Percentiles rank a stretch among this genome's conserved stretches.
Evolutionary conservation across 2,797 vertebrate species (phyloP).

Genomic region (Liasis olivaceus): DNA sequence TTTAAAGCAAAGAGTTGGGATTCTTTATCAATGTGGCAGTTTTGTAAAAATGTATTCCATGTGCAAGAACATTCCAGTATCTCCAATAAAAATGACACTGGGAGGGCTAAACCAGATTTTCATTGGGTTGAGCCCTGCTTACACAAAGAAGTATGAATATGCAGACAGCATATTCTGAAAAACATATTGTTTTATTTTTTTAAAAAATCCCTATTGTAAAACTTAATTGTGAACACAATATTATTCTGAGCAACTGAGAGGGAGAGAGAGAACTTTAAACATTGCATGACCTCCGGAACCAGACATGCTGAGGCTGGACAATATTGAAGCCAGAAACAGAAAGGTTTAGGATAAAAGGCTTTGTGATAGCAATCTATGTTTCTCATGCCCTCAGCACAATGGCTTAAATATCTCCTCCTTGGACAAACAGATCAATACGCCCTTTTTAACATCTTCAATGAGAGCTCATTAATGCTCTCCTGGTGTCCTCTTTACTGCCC

Average conservation of each 20-base stretch:
- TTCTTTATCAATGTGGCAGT: not conserved
- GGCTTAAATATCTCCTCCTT: slow-evolving; percentile 95
- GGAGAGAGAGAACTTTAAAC: slow-evolving; percentile 61
- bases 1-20: not conserved
- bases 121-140: slow-evolving; percentile 16
- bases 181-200: slow-evolving; percentile 36
- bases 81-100: not conserved
- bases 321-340: slow-evolving; percentile 84
- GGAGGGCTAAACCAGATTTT: slow-evolving; percentile 38
- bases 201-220: slow-evolving; percentile 61
- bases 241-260: slow-evolving; percentile 16
- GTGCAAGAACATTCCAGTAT: not conserved
- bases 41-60: not conserved
- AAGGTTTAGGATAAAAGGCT: slow-evolving; percentile 88
- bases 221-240: slow-evolving; percentile 55
- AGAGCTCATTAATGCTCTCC: slow-evolving; percentile 89
- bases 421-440: slow-evolving; percentile 97
- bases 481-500: slow-evolving; percentile 85
- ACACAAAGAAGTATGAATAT: slow-evolving; percentile 18
- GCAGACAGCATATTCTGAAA: slow-evolving; percentile 53
- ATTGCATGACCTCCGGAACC: slow-evolving; percentile 83
- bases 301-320: slow-evolving; percentile 84
- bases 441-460: slow-evolving; percentile 93
- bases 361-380: slow-evolving; percentile 90
- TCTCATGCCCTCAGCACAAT: slow-evolving; percentile 87